A percentile compares a stretch with the other conserved stretches of the same genome.
These are phyloP conservation scores for Myocastor coypus DNA, from an alignment of 2,113 vertebrate genomes.

Conservation along the genomic window DNA sequence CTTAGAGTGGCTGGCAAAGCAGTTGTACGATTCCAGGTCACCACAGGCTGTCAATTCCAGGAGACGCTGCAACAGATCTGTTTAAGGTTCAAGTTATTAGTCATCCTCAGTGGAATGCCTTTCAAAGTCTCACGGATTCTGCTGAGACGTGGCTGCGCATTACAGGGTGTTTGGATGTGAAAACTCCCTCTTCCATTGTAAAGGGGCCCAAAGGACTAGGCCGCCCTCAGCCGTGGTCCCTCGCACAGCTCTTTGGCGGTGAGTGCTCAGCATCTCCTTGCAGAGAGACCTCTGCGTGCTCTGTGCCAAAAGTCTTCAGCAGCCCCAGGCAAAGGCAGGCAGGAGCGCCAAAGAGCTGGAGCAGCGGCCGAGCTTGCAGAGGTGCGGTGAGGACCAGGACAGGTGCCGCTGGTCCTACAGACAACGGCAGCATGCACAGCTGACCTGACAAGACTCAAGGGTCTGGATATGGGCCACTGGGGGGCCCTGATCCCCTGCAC, in stretches of 20 bases:
- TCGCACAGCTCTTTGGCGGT: not conserved
- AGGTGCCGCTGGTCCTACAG: accelerated
- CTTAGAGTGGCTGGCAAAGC: constrained; percentile 77
- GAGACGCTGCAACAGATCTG: constrained; percentile 74
- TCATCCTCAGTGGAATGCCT: constrained; percentile 74
- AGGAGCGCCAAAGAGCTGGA: not conserved
- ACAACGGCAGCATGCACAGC: not conserved
- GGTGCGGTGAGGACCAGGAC: accelerated
- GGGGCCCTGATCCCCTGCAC: not conserved
- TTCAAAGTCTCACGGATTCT: constrained; percentile 73
- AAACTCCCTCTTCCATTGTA: constrained; percentile 72
- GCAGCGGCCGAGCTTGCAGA: no score
- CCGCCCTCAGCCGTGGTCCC: constrained; percentile 29
- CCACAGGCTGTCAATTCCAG: constrained; percentile 80
- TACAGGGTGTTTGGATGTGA: constrained; percentile 72
- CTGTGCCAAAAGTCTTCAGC: not conserved
- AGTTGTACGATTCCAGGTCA: constrained; percentile 79
- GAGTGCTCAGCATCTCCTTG: constrained; percentile 23
- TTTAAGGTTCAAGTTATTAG: constrained; percentile 77
- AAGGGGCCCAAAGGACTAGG: not conserved
- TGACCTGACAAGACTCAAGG: not conserved
- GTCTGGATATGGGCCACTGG: not conserved
- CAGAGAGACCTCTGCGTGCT: not conserved
- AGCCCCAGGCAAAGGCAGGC: not conserved
- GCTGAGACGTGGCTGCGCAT: constrained; percentile 59